A percentile compares a stretch with the other conserved stretches of the same genome.
These are phyloP conservation scores for Smittia sp. DNA, from an alignment of 2,888 invertebrate genomes.

Conservation along the genomic window DNA sequence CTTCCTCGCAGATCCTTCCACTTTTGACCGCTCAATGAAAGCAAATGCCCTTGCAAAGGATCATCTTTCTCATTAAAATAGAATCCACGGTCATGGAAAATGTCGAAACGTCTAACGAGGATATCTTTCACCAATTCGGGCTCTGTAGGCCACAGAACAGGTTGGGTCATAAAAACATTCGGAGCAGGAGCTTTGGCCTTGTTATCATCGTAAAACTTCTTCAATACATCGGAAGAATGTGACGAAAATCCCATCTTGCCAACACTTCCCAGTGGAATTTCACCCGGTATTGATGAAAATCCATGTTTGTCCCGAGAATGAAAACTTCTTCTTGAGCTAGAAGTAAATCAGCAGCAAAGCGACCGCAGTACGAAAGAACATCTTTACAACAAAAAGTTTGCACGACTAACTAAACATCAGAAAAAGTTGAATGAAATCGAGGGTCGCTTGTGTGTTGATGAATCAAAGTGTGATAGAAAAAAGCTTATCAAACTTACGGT, in stretches of 20 bases:
- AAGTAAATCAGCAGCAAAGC: background rate
- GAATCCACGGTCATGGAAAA: slow-evolving; percentile 50
- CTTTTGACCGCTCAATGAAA: slow-evolving; percentile 50
- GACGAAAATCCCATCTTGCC: background rate
- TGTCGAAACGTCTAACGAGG: slow-evolving; percentile 43
- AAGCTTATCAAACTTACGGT: no score
- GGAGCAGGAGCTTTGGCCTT: slow-evolving; percentile 45
- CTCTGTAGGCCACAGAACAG: slow-evolving; percentile 48
- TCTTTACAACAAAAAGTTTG: no score
- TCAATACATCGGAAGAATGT: background rate
- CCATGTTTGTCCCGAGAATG: slow-evolving; percentile 14
- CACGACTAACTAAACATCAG: no score
- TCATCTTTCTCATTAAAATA: slow-evolving; percentile 48
- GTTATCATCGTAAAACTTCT: background rate
- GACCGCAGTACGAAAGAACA: no score
- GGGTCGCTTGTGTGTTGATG: no score
- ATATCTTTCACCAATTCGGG: slow-evolving; percentile 49
- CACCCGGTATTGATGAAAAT: background rate
- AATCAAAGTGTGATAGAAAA: no score
- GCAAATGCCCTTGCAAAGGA: slow-evolving; percentile 49
- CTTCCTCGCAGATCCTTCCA: slow-evolving; percentile 55
- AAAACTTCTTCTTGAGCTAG: slow-evolving; percentile 14
- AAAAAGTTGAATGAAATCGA: no score
- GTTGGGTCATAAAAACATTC: slow-evolving; percentile 47
- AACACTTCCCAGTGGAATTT: slow-evolving; percentile 6